phyloP scores from a whole-genome alignment of 2,888 invertebrate species.

The Ferdinandea cuprea region DNA sequence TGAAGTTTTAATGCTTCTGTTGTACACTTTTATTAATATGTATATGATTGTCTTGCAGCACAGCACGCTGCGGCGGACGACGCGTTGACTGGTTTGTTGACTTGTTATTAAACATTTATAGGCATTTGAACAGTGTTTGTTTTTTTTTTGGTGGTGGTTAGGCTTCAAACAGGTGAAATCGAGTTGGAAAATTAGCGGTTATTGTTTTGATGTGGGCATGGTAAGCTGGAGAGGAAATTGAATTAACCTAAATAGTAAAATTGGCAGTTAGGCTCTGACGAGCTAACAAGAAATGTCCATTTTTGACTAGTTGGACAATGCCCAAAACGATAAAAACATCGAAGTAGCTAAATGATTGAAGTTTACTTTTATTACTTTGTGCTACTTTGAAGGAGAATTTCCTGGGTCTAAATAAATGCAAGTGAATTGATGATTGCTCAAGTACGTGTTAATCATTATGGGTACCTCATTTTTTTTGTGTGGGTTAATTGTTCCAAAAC shows the following conservation, averaged over 20 bases:
- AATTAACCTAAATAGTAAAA: conserved; percentile 58
- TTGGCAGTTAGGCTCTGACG: conserved; percentile 42
- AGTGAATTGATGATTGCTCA: conserved; percentile 21
- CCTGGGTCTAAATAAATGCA: neutral
- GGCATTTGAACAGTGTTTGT: conserved; percentile 45
- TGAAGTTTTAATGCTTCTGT: conserved; percentile 56
- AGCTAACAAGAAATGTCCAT: conserved; percentile 32
- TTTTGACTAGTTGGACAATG: conserved; percentile 14
- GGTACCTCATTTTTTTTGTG: neutral
- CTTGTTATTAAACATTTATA: conserved; percentile 67
- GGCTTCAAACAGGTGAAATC: conserved; percentile 45
- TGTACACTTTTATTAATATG: conserved; percentile 47
- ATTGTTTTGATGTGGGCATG: neutral
- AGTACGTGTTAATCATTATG: conserved; percentile 16
- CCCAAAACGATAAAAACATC: neutral
- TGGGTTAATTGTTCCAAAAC: conserved; percentile 1
- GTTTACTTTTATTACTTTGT: conserved; percentile 32
- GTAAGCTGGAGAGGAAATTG: conserved; percentile 41
- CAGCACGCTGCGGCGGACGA: conserved; percentile 22
- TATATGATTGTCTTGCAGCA: conserved; percentile 26
- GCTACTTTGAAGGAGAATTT: conserved; percentile 1
- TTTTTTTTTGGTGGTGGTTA: conserved; percentile 5
- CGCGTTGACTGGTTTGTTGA: conserved; percentile 54
- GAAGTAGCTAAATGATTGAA: conserved; percentile 7
- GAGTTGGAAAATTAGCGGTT: conserved; percentile 33